Evolutionary conservation across 2,113 vertebrate species (phyloP).

Genomic region (Rhynchomys soricoides): DNA sequence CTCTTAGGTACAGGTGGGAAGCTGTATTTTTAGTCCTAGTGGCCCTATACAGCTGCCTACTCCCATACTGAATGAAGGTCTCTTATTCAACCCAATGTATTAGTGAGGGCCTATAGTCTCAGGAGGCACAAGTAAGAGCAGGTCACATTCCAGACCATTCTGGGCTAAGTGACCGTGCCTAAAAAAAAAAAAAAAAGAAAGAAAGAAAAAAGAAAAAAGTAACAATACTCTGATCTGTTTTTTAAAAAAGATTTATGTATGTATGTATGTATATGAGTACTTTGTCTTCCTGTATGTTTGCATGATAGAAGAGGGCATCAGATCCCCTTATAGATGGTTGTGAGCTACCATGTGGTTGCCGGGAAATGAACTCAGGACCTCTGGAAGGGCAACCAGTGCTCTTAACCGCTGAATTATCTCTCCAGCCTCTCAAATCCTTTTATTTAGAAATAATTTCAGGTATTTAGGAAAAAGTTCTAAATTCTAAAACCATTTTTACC

Average conservation of each 20-base stretch:
- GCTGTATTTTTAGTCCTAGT: not conserved
- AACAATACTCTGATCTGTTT: not conserved
- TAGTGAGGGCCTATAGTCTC: not conserved
- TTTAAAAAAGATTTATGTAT: not conserved
- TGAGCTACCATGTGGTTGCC: not conserved
- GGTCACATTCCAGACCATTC: not conserved
- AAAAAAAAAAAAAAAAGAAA: not conserved
- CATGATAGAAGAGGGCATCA: not conserved
- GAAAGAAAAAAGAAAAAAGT: not conserved
- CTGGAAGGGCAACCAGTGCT: not conserved
- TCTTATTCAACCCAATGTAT: not conserved
- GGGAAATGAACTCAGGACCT: not conserved
- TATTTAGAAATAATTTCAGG: slow-evolving; percentile 56
- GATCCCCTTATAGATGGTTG: not conserved
- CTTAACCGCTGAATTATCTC: not conserved
- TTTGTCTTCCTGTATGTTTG: not conserved
- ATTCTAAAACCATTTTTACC: not conserved
- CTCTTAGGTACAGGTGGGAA: not conserved
- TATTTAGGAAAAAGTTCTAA: slow-evolving; percentile 10
- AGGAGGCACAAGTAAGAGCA: not conserved
- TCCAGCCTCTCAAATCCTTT: not conserved
- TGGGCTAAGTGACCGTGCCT: not conserved
- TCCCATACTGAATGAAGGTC: not conserved
- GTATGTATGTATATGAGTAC: not conserved
- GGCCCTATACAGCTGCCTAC: not conserved